Evolutionary conservation across 2,888 invertebrate species (phyloP).

Genomic region (Drosophila helvetica): DNA sequence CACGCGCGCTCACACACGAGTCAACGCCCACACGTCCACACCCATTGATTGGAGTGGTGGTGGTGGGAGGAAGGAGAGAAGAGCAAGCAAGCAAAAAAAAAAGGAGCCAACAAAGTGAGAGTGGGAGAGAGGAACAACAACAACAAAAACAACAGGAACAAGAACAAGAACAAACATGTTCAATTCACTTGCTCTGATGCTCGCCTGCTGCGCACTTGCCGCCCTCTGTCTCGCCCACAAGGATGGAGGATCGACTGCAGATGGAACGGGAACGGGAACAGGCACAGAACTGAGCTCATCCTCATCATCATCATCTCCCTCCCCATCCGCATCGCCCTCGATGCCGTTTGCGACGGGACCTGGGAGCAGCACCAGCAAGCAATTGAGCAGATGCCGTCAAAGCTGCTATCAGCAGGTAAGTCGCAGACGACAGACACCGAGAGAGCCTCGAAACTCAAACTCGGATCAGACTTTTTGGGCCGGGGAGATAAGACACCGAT

Average conservation of each 20-base stretch:
- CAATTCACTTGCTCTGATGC: constrained; percentile 61
- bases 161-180: constrained; percentile 49
- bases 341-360: background rate
- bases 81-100: constrained; percentile 22
- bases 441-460: constrained; percentile 3
- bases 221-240: constrained; percentile 39
- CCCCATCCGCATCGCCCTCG: constrained; percentile 26
- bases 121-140: constrained; percentile 15
- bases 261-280: constrained; percentile 25
- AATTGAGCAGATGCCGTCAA: constrained; percentile 83
- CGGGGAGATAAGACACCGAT: constrained; percentile 35
- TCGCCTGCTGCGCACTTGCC: constrained; percentile 44
- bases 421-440: constrained; percentile 9
- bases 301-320: constrained; percentile 11
- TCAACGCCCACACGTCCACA: constrained; percentile 39
- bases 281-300: constrained; percentile 41
- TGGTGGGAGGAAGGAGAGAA: constrained; percentile 33
- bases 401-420: constrained; percentile 83
- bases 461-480: background rate
- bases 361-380: constrained; percentile 67
- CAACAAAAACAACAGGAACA: constrained; percentile 17
- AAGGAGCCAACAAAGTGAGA: constrained; percentile 18
- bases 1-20: constrained; percentile 33
- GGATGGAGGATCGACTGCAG: constrained; percentile 19
- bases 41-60: constrained; percentile 33